Evolutionary conservation across 2,113 vertebrate genomes (phyloP).

Genomic region (Pangasianodon gigas): DNA sequence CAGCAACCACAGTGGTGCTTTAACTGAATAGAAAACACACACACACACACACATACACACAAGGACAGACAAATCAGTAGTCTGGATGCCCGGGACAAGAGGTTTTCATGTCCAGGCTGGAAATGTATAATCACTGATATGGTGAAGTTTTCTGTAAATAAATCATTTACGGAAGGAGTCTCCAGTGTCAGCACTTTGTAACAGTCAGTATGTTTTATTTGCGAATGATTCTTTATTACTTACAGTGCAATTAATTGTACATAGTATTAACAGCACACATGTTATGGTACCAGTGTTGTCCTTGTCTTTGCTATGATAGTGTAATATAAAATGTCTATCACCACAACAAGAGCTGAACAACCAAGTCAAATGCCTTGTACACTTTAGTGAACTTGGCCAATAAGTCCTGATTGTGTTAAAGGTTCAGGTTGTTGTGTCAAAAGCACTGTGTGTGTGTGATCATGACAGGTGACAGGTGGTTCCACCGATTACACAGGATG

Average conservation of each 20-base stretch:
- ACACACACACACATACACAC: slow-evolving; percentile 3
- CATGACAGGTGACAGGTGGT: neutral
- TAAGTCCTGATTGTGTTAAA: neutral
- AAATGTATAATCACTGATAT: neutral
- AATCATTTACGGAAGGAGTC: neutral
- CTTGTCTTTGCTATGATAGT: too few species aligned
- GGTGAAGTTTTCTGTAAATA: neutral
- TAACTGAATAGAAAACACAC: neutral
- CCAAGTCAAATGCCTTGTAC: neutral
- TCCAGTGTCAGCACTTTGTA: neutral
- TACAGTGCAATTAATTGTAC: too few species aligned
- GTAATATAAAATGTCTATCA: too few species aligned
- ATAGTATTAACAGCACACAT: too few species aligned
- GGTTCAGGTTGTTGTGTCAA: neutral
- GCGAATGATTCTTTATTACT: too few species aligned
- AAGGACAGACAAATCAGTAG: neutral
- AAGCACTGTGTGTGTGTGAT: neutral
- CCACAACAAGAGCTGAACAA: too few species aligned
- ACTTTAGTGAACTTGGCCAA: neutral
- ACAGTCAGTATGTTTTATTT: neutral
- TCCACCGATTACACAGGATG: neutral
- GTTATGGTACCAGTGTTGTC: too few species aligned
- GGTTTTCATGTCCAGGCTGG: neutral
- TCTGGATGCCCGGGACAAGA: neutral
- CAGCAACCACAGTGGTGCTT: neutral